Evolutionary conservation across 2,113 vertebrate species (phyloP).

Genomic region (Odocoileus virginianus): DNA sequence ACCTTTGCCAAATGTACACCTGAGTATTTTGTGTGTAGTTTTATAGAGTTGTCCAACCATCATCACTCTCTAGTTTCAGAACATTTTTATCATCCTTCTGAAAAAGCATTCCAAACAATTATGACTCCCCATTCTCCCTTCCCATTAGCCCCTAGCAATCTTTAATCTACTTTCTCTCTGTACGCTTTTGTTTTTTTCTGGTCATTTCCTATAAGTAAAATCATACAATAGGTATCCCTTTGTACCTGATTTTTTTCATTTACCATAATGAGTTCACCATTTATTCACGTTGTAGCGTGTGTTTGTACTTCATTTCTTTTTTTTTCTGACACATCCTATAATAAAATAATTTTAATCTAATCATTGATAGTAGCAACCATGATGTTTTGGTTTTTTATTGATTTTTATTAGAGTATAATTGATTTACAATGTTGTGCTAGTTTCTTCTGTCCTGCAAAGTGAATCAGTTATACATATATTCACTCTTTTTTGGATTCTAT

Average conservation of each 20-base stretch:
- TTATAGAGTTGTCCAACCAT: not conserved
- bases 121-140: not conserved
- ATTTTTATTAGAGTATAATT: not conserved
- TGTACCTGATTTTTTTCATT: not conserved
- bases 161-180: not conserved
- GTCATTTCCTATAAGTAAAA: not conserved
- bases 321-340: not conserved
- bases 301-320: not conserved
- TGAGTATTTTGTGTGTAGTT: not conserved
- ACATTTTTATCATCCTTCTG: not conserved
- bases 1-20: not conserved
- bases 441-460: not conserved
- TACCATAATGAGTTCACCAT: not conserved
- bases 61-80: not conserved
- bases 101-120: not conserved
- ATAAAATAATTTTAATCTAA: not conserved
- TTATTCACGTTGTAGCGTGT: not conserved
- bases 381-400: not conserved
- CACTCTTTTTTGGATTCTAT: not conserved
- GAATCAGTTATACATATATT: not conserved
- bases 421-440: not conserved
- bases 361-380: not conserved
- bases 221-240: not conserved
- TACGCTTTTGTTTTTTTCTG: not conserved
- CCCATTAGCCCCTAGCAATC: too few species aligned